Evolutionary conservation across 2,797 vertebrate genomes (phyloP), one percentile per base, ranked within the genome.

Genomic region (Lateolabrax maculatus): DNA sequence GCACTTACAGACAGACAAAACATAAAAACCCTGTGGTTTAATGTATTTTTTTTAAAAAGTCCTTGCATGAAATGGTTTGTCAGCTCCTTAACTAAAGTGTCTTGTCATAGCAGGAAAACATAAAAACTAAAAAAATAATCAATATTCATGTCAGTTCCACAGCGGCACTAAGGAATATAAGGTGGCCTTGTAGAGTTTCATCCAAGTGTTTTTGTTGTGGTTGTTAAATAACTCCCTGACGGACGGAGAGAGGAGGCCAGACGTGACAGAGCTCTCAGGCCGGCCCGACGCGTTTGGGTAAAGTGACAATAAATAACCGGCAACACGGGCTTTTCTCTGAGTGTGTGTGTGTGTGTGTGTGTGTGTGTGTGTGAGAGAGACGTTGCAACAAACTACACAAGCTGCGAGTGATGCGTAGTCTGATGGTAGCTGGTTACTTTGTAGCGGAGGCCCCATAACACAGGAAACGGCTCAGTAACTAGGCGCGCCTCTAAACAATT

Each of bases 401-500:
- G 18, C 46, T 48, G 18, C 57, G 56, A 77, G 27, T 43, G 23
- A 29, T 5, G 51, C 37, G 71, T 21, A 61, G 72, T 51, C 34
- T 65, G 77, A 68, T 41, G 56, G 31, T 16, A n/a, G 62, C 67
- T 66, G 1, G 81, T 72, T 62, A 57, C 6, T 88, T 79, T 75
- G 89, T 66, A 77, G 84, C 79, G 72, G 71, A 92, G 95, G 94
- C 93, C 94, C 89, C 87, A 63, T 15, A 83, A 88, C 89, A 89
- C 94, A 94, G 94, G 95, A 95, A 95, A 92, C 94, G 75, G 76
- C 75, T 79, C 85, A 79, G 56, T 41, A 84, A 89, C 93, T 86
- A 95, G 95, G 94, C 94, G 94, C 95, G 95, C 93, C 95, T 94
- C 84, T 77, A 10, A 73, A 90, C 92, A 82, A 92, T 89, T 94